Evolutionary conservation across 2,113 vertebrate genomes (phyloP), one percentile per base, ranked within the genome.

Genomic region (Syngnathus floridae): DNA sequence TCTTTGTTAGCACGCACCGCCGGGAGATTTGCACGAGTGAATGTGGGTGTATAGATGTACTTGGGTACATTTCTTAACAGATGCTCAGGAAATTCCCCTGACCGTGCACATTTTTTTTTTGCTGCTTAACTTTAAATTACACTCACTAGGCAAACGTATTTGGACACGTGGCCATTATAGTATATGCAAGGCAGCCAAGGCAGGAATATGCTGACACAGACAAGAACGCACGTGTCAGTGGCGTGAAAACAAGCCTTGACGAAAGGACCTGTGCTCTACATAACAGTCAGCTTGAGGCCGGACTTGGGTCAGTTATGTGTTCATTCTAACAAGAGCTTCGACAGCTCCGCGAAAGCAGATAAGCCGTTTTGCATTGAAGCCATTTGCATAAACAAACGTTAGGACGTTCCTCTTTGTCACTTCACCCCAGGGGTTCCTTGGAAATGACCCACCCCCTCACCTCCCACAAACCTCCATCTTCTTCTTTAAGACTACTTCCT

Each of bases 1-100:
- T 82, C 62, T 73, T 55, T 77, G 70, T 74, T 82, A 85, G 74
- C 81, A 74, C 43, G 21, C 62, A 70, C 67, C 64, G 70, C 41
- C 46, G 13, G 5, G 54, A 66, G 78, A 72, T 64, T 65, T 72
- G 65, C 51, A 6, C 38, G 63, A 66, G 49, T 21, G 49, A 67
- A 45, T 40, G 40, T 56, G 55, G 65, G 36, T 17, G 1, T 26
- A n/a, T 13, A 3, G 37, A 22, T 11, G 21, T 65, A 51, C 48
- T n/a, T 7, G 37, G 35, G 38, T 55, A 40, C 52, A 64, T 73
- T 76, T 56, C 64, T 40, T 6, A 21, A 68, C 52, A 55, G 64
- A 66, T 46, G 38, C 35, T 41, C 10, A 55, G 63, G n/a, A 46
- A 70, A 70, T 59, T 11, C 36, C 21, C 36, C 36, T 40, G 57